A percentile compares a stretch with the other conserved stretches of the same genome.
Conservation (phyloP, 37 sponge, comb jelly and placozoan genomes). For the Mnemiopsis leidyi region DNA sequence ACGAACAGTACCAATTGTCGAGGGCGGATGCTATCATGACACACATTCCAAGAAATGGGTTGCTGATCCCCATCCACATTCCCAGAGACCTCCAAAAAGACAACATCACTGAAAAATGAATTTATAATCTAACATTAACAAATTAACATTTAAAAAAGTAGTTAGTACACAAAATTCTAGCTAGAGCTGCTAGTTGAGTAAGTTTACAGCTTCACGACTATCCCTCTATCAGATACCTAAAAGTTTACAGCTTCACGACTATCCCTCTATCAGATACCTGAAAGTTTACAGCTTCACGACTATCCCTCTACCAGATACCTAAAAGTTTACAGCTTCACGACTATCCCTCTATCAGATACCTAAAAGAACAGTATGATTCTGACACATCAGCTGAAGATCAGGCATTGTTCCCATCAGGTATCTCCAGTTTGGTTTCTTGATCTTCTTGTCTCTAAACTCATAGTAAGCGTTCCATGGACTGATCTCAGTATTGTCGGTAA, state of each 20-base stretch:
- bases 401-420: conserved; percentile 32
- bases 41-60: conserved; percentile 46
- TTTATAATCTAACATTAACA: too few relatives aligned
- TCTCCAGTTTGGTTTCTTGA: neutral
- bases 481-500: neutral
- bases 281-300: too few relatives aligned
- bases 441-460: neutral
- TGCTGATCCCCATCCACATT: conserved; percentile 57
- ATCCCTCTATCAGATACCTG: too few relatives aligned
- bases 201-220: too few relatives aligned
- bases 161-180: too few relatives aligned
- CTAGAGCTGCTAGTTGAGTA: too few relatives aligned
- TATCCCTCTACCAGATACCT: too few relatives aligned
- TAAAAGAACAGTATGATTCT: neutral
- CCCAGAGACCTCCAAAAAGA: conserved; percentile 23
- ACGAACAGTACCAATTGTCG: neutral
- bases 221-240: too few relatives aligned
- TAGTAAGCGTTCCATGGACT: neutral
- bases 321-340: too few relatives aligned
- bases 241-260: too few relatives aligned
- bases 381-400: neutral
- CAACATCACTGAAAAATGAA: conserved; percentile 1
- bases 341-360: neutral
- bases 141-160: too few relatives aligned
- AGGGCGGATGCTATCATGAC: neutral